Conservation (phyloP, 1,140 invertebrate genomes). For the Aradophagus sp. region DNA sequence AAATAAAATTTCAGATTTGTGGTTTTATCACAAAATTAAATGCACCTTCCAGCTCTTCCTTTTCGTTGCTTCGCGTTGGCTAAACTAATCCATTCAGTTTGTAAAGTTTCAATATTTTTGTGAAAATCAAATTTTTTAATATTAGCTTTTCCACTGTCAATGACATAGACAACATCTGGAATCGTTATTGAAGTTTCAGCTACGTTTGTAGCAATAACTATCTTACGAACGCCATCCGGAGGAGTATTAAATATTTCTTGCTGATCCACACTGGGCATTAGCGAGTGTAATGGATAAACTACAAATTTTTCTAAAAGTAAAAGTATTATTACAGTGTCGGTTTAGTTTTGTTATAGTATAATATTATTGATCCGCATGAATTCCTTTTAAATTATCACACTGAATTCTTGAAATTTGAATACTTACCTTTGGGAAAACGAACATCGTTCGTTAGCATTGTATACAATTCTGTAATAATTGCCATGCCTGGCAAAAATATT, state of each 20-base stretch:
- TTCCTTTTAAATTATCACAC: too few relatives aligned
- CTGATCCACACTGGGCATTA: constrained; percentile 86
- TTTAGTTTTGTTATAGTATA: too few relatives aligned
- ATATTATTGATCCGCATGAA: too few relatives aligned
- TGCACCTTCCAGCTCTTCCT: constrained; percentile 82
- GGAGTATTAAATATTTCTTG: constrained; percentile 83
- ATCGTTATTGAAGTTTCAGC: constrained; percentile 94
- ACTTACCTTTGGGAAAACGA: constrained; percentile 73
- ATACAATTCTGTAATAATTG: constrained; percentile 80
- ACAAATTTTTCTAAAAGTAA: constrained; percentile 67
- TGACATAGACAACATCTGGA: constrained; percentile 91
- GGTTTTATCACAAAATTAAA: too few relatives aligned
- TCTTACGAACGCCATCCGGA: constrained; percentile 80
- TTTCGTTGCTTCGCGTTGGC: constrained; percentile 87
- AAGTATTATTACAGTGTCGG: too few relatives aligned
- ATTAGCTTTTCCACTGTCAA: constrained; percentile 90
- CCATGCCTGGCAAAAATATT: constrained; percentile 89
- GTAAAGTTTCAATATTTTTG: constrained; percentile 83
- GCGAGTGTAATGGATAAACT: constrained; percentile 87
- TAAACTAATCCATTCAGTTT: constrained; percentile 83
- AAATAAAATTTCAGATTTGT: too few relatives aligned
- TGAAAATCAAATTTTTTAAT: constrained; percentile 82
- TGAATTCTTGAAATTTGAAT: constrained; percentile 7
- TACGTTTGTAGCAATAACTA: constrained; percentile 87
- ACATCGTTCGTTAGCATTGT: constrained; percentile 71